These are phyloP conservation scores for Xyliphius kryptos DNA, from an alignment of 2,113 vertebrate species.

Conservation along the genomic window DNA sequence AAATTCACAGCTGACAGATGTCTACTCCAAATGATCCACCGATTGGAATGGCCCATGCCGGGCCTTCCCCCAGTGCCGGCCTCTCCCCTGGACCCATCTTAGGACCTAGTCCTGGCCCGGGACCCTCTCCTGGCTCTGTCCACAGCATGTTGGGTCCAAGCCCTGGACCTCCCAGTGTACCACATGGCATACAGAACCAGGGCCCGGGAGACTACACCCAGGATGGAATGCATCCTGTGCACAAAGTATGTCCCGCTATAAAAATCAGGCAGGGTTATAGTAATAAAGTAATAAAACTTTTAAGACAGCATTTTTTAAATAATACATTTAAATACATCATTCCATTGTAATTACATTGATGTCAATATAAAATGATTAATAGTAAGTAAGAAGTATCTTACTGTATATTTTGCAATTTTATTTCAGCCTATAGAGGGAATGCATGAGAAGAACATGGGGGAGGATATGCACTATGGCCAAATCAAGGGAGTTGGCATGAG, in stretches of 20 bases:
- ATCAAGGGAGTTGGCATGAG: constrained; percentile 87
- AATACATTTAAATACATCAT: too few relatives aligned
- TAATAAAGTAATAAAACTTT: too few relatives aligned
- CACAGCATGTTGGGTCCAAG: constrained; percentile 98
- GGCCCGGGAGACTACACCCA: constrained; percentile 81
- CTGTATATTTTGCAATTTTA: constrained; percentile 17
- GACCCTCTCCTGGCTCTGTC: constrained; percentile 90
- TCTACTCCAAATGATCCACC: constrained; percentile 84
- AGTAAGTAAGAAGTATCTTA: too few relatives aligned
- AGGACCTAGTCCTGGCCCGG: constrained; percentile 92
- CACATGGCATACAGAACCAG: constrained; percentile 77
- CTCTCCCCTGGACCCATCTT: constrained; percentile 92
- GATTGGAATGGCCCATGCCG: constrained; percentile 88
- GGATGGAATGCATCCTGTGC: constrained; percentile 84
- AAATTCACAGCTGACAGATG: constrained; percentile 66
- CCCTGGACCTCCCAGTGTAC: constrained; percentile 84
- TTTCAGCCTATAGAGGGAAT: constrained; percentile 84
- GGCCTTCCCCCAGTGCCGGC: constrained; percentile 89
- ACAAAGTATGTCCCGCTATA: constrained; percentile 92
- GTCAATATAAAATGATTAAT: too few relatives aligned
- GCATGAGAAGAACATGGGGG: constrained; percentile 85
- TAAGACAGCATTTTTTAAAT: too few relatives aligned
- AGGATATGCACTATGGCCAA: constrained; percentile 85
- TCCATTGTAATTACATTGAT: too few relatives aligned
- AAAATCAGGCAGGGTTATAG: too few relatives aligned